Conservation (phyloP, 2,113 vertebrate genomes). For the Promerops cafer region DNA sequence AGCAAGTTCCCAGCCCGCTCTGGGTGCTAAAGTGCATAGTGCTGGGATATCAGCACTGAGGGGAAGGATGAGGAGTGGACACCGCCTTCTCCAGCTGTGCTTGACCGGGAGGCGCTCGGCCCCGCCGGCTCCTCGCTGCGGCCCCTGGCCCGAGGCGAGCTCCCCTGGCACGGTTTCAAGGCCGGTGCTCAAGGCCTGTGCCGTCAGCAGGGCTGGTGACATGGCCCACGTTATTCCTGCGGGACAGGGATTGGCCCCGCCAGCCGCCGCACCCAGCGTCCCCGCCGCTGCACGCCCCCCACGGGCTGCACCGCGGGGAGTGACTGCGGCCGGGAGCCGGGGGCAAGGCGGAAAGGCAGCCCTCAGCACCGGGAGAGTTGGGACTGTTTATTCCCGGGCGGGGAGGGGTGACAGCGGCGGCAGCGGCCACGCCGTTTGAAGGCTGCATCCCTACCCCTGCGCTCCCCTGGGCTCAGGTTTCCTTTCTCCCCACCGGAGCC, state of each 20-base stretch:
- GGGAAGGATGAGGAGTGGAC: background rate
- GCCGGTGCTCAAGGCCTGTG: background rate
- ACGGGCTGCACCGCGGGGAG: fast-evolving
- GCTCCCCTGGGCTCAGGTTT: background rate
- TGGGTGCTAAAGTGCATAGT: fast-evolving
- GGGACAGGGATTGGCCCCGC: fast-evolving
- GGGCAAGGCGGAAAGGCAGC: fast-evolving
- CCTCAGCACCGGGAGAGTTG: fast-evolving
- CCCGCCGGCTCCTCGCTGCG: background rate
- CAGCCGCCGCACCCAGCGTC: background rate
- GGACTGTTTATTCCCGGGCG: fast-evolving
- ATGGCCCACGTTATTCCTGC: fast-evolving
- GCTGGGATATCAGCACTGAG: fast-evolving
- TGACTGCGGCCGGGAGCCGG: fast-evolving
- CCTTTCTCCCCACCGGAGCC: background rate
- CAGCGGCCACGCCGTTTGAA: background rate
- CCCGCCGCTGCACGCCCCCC: fast-evolving
- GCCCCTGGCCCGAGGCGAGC: background rate
- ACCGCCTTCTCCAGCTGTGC: background rate
- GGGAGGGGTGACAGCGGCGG: background rate
- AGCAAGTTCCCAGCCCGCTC: background rate
- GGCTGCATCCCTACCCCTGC: fast-evolving
- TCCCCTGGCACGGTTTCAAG: background rate
- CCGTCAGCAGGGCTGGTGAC: background rate
- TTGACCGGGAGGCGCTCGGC: background rate